Base-by-base conservation (phyloP, 2,888 invertebrate species). In the Chalcis sispes region DNA sequence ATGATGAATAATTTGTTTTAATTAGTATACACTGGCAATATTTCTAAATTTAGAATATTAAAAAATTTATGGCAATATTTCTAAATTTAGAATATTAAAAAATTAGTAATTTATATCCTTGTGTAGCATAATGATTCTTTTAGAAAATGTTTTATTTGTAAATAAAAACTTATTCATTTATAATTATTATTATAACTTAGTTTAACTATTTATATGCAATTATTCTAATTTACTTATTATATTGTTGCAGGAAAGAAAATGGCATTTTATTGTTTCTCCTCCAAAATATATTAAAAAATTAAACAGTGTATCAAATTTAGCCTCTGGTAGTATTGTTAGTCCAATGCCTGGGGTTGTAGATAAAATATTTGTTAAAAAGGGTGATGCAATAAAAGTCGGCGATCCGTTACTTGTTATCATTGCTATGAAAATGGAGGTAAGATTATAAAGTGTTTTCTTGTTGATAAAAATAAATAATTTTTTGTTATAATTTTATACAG, bases 361-460 rank as follows among this genome's bases (percentile, higher is more conserved):
- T 85, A 96, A 96, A 88, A 90, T 99, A 62, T 90, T 96, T 23
- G 97, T 99, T 1, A 91, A 92, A 77, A 90, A 92, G 27, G 98
- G 98, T 0, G 95, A 97, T 83, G 81, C 87, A 83, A 97, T 99
- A 2, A 93, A 93, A 79, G 92, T 93, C 86, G 98, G 98, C 0
- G 97, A 99, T 86, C 94, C 96, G 0, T 90, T 99, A 1, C 94
- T 98, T 77, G 95, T 98, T 56, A 94, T 99, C 85, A 97, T 98
- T 80, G 99, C 99, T 0, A 99, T 99, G 99, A 99, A 99, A 91
- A 99, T 99, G 99, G 99, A 99, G 91, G 93, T 93, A 85, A 29
- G 13, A 15, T 32, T 46, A 15, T 59, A 58, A 58, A 18, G 64
- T 3, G 20, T 7, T 18, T 62, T 59, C 59, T 64, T 18, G 32